These are phyloP conservation scores for Ennomos quercinarius DNA, from an alignment of 2,888 invertebrate species.

Conservation along the genomic window DNA sequence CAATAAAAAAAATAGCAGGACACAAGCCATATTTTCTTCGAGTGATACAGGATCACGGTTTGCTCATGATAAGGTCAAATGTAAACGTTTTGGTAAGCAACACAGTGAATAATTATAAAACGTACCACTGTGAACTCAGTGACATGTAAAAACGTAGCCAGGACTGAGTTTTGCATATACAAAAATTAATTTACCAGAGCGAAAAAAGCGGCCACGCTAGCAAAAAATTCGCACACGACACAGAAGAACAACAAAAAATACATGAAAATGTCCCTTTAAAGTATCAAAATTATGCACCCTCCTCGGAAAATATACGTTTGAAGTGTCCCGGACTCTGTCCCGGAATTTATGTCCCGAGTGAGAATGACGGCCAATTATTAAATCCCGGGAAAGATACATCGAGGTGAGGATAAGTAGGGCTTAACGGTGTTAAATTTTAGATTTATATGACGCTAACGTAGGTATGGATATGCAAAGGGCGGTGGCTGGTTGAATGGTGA, in stretches of 20 bases:
- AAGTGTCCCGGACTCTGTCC: slow-evolving; percentile 34
- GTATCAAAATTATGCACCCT: slow-evolving; percentile 33
- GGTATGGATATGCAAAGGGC: background rate
- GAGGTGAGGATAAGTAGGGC: slow-evolving; percentile 47
- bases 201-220: background rate
- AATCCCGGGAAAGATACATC: slow-evolving; percentile 52
- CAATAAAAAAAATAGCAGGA: no score
- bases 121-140: no score
- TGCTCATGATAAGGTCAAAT: no score
- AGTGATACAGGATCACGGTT: no score
- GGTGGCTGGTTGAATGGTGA: background rate
- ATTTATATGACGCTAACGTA: slow-evolving; percentile 7
- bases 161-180: no score
- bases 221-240: background rate
- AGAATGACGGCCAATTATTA: slow-evolving; percentile 53
- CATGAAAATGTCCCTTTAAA: slow-evolving; percentile 20
- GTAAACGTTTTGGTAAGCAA: no score
- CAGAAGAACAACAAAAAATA: slow-evolving; percentile 3
- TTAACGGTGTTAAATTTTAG: slow-evolving; percentile 39
- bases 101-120: no score
- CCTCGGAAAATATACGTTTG: slow-evolving; percentile 31
- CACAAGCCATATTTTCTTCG: no score
- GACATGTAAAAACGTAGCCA: no score
- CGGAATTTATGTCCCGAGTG: slow-evolving; percentile 44
- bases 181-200: no score